Base-by-base conservation (phyloP, 1,140 invertebrate species). In the Pissodes strobi region DNA sequence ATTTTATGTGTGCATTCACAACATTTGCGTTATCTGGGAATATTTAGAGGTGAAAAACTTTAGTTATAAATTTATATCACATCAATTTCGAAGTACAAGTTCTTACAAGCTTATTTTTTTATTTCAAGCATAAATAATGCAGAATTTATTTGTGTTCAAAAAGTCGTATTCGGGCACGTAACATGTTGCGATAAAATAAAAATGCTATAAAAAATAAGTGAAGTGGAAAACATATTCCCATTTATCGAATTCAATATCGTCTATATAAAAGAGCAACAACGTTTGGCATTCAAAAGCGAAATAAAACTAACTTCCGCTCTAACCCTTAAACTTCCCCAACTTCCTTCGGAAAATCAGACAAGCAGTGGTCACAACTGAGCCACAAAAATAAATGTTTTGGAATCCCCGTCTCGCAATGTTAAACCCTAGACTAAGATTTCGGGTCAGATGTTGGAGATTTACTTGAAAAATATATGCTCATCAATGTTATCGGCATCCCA, bases 381-480 rank as follows among this genome's bases (percentile, higher is more conserved):
- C 57, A 60, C 57, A 48, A 49, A 46, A 63, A 63, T 55, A 55
- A 63, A 63, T 63, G 60, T 51, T 46, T 56, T 23, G 60, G 15
- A 53, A 45, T 45, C 51, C 46, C 46, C 49, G 30, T 48, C 27
- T 25, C 43, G 39, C 51, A 23, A 53, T 49, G 39, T 51, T 55
- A 51, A 63, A 19, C 43, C 60, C 34, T 9, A 37, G 30, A 51
- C 38, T 55, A 63, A 63, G 49, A 55, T 63, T 53, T 27, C 51
- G 60, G 60, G 60, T 63, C 60, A 63, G 59, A 62, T 62, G 59
- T 37, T 45, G 37, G 60, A 56, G 60, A 63, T 63, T 63, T 46
- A 56, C 60, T 63, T 63, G 60, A 63, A 63, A 63, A 63, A 63
- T 63, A 63, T 63, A 51, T 56, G 38, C 49, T 63, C 60, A 63